Conservation (phyloP, 2,113 vertebrate species). For the Calcarius ornatus region DNA sequence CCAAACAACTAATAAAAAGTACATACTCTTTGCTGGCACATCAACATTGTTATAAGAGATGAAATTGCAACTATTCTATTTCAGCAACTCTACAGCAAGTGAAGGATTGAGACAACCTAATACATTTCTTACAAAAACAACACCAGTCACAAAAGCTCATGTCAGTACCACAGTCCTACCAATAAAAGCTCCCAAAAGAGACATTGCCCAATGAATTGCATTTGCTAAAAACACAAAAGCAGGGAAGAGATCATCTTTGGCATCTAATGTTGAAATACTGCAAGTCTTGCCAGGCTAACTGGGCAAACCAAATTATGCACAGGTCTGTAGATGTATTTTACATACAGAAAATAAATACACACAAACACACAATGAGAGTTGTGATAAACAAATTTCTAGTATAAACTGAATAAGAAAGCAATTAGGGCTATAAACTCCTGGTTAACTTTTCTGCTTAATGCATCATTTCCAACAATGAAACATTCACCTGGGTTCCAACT, state of each 20-base stretch:
- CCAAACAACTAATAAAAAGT: not conserved
- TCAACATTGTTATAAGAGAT: not conserved
- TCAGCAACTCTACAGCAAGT: not conserved
- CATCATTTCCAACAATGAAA: not conserved
- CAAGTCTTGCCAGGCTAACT: not conserved
- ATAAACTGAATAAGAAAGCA: not conserved
- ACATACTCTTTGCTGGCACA: not conserved
- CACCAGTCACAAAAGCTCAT: not conserved
- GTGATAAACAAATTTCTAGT: not conserved
- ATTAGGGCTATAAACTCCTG: not conserved
- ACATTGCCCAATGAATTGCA: not conserved
- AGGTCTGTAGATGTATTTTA: rapidly evolving
- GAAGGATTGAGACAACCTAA: not conserved
- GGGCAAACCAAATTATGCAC: not conserved
- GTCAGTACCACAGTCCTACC: not conserved
- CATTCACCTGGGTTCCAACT: not conserved
- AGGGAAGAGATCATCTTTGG: not conserved
- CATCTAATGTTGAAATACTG: not conserved
- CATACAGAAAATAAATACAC: not conserved
- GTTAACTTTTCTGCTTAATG: not conserved
- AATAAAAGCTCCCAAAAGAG: not conserved
- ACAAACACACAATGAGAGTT: not conserved
- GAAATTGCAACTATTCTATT: not conserved
- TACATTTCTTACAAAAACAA: not conserved
- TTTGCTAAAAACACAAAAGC: not conserved